Conservation (phyloP, 1,140 invertebrate genomes). For the Apocrypta bakeri region DNA sequence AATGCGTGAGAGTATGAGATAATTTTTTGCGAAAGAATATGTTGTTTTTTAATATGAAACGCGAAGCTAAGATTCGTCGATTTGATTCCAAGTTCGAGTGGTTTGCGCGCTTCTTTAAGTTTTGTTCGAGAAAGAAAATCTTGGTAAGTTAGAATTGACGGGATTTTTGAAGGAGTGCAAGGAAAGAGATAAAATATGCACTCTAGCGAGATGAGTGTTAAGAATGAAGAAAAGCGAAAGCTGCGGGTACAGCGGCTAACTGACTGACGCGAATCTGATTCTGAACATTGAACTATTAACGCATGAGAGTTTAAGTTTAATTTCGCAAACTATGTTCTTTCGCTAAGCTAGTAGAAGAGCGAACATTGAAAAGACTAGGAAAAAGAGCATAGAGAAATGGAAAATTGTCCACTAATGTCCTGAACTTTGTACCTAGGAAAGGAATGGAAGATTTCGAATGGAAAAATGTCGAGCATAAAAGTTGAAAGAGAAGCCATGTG, state of each 20-base stretch:
- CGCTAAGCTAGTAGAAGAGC: neutral
- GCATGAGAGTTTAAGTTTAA: neutral
- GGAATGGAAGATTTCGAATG: neutral
- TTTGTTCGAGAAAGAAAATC: neutral
- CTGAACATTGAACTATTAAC: neutral
- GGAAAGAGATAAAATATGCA: neutral
- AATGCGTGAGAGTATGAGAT: constrained; percentile 27
- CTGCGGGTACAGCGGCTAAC: constrained; percentile 46
- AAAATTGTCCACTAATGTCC: neutral
- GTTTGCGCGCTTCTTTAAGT: neutral
- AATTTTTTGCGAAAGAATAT: neutral
- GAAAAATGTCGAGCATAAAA: constrained; percentile 29
- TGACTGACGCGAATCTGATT: constrained; percentile 25
- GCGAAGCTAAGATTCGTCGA: neutral
- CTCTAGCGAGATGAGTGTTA: neutral
- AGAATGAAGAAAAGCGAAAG: constrained; percentile 8
- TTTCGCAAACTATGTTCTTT: constrained; percentile 25
- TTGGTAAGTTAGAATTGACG: neutral
- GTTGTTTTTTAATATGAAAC: neutral
- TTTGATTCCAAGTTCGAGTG: neutral
- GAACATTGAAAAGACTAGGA: neutral
- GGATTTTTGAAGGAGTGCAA: neutral
- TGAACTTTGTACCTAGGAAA: constrained; percentile 25
- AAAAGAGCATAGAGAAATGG: neutral
- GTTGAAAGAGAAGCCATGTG: constrained; percentile 32